Evolutionary conservation across 2,113 vertebrate genomes (phyloP).

Genomic region (Oncorhynchus kisutch): DNA sequence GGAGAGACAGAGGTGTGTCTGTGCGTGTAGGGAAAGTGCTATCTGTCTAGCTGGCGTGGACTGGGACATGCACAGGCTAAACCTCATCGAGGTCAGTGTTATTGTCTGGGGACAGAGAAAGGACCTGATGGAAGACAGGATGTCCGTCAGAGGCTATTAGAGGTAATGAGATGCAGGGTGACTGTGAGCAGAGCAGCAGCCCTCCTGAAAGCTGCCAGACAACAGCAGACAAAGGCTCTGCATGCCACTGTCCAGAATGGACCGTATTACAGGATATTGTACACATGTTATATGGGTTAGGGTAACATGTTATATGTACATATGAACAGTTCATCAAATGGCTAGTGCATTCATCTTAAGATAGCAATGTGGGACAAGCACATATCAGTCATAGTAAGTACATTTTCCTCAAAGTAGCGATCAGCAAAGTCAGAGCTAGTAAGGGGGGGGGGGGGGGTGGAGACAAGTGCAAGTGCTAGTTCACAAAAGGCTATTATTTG

Average conservation of each 20-base stretch:
- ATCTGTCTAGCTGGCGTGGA: neutral
- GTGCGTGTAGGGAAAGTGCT: neutral
- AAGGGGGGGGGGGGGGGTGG: too few relatives aligned
- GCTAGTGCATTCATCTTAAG: too few relatives aligned
- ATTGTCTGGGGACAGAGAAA: constrained; percentile 19
- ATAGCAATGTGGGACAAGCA: too few relatives aligned
- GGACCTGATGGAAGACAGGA: constrained; percentile 31
- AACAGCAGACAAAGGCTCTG: constrained; percentile 17
- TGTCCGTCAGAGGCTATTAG: constrained; percentile 63
- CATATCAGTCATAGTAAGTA: too few relatives aligned
- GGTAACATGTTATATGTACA: neutral
- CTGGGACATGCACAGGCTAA: neutral
- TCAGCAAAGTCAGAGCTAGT: too few relatives aligned
- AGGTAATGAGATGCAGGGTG: constrained; percentile 58
- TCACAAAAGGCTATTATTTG: too few relatives aligned
- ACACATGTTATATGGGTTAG: neutral
- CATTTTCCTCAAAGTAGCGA: too few relatives aligned
- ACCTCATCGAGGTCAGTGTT: neutral
- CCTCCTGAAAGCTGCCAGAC: constrained; percentile 44
- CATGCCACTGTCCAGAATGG: neutral
- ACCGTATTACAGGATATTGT: neutral
- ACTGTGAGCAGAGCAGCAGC: constrained; percentile 13
- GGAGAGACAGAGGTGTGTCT: neutral
- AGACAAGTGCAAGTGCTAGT: too few relatives aligned
- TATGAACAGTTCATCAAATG: too few relatives aligned